These are phyloP conservation scores for Pangasius macronema DNA, from an alignment of 2,797 vertebrate species.

Conservation along the genomic window DNA sequence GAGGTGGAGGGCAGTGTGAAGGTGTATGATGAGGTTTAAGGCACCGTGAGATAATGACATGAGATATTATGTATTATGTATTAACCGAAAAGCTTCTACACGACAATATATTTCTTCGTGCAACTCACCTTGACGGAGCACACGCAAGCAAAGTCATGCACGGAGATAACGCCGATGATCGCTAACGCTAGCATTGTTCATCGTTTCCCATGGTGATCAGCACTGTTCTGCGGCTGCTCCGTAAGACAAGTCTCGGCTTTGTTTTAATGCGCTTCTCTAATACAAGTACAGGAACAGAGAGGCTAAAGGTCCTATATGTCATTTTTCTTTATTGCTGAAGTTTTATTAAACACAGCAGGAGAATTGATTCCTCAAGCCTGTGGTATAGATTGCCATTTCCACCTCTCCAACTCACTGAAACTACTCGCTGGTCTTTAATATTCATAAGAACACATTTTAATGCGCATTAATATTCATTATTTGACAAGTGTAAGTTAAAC, in stretches of 20 bases:
- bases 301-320: neutral
- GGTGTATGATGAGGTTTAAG: neutral
- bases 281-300: neutral
- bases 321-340: neutral
- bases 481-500: neutral
- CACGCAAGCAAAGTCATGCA: too few relatives aligned
- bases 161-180: too few relatives aligned
- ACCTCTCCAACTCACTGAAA: neutral
- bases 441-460: too few relatives aligned
- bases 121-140: too few relatives aligned
- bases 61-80: too few relatives aligned
- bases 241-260: too few relatives aligned
- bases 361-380: neutral
- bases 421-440: neutral
- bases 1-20: neutral
- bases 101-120: too few relatives aligned
- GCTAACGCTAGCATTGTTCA: neutral
- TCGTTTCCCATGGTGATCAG: neutral
- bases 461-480: neutral
- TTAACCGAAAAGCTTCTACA: too few relatives aligned
- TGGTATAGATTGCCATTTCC: neutral
- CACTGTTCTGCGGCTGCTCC: too few relatives aligned
- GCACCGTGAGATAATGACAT: neutral
- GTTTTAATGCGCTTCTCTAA: too few relatives aligned
- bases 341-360: neutral